Conservation (phyloP, 2,797 vertebrate species). For the Erethizon dorsatum region DNA sequence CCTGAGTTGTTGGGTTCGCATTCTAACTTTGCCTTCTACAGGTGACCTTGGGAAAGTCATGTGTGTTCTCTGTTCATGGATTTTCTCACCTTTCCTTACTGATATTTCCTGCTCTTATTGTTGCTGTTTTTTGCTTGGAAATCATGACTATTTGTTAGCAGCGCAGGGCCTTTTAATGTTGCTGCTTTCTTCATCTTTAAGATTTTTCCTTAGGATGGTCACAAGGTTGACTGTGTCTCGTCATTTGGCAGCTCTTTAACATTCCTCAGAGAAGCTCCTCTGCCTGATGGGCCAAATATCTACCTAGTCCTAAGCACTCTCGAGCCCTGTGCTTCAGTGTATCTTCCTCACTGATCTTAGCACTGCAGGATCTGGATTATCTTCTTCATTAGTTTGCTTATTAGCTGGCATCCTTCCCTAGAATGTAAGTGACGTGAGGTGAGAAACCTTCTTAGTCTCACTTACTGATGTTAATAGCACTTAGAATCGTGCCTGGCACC, state of each 20-base stretch:
- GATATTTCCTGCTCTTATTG: background rate
- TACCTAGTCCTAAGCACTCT: background rate
- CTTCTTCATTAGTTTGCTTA: background rate
- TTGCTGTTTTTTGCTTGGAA: background rate
- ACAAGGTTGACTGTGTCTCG: background rate
- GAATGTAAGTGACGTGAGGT: background rate
- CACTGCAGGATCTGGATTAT: background rate
- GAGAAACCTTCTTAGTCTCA: background rate
- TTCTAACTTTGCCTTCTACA: background rate
- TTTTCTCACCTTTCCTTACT: background rate
- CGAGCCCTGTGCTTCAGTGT: background rate
- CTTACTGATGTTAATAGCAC: background rate
- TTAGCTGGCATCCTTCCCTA: background rate
- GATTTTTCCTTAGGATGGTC: background rate
- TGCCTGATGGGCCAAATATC: background rate
- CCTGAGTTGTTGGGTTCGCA: background rate
- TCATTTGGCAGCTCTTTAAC: background rate
- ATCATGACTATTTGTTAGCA: background rate
- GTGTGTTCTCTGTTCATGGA: accelerated
- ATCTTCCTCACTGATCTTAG: background rate
- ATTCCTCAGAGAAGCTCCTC: background rate
- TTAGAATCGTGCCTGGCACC: background rate
- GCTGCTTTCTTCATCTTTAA: background rate
- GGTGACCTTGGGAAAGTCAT: background rate
- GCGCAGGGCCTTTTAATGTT: background rate